Conservation (phyloP, 2,888 invertebrate species). For the Spodoptera littoralis region DNA sequence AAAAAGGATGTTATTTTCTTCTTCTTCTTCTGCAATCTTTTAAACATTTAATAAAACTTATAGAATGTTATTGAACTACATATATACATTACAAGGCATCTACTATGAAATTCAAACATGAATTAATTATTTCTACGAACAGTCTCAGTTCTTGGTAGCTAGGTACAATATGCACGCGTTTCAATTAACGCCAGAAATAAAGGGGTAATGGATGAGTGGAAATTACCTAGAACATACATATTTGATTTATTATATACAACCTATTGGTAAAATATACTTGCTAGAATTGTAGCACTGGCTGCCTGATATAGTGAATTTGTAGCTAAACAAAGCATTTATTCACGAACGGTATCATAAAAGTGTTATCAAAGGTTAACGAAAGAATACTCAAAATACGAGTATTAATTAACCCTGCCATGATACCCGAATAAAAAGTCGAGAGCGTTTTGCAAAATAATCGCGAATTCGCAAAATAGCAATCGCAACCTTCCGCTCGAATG, state of each 20-base stretch:
- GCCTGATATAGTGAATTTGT: too few species aligned
- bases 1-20: too few species aligned
- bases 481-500: conserved; percentile 55
- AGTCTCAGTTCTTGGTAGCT: conserved; percentile 12
- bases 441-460: conserved; percentile 44
- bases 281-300: too few species aligned
- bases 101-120: conserved; percentile 31
- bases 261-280: too few species aligned
- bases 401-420: conserved; percentile 45
- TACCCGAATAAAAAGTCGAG: conserved; percentile 33
- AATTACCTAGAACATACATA: conserved; percentile 15
- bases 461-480: conserved; percentile 51
- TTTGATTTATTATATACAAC: too few species aligned
- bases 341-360: conserved; percentile 23
- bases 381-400: conserved; percentile 39
- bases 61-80: too few species aligned
- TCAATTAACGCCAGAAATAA: conserved; percentile 41
- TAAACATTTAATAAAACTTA: too few species aligned
- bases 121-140: conserved; percentile 35
- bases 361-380: conserved; percentile 33
- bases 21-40: too few species aligned
- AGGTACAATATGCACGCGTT: conserved; percentile 19
- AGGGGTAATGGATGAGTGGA: conserved; percentile 36
- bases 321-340: conserved; percentile 8
- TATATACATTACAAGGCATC: conserved; percentile 2